These are phyloP conservation scores for Bettongia penicillata DNA, from an alignment of 2,113 vertebrate species.

Conservation along the genomic window DNA sequence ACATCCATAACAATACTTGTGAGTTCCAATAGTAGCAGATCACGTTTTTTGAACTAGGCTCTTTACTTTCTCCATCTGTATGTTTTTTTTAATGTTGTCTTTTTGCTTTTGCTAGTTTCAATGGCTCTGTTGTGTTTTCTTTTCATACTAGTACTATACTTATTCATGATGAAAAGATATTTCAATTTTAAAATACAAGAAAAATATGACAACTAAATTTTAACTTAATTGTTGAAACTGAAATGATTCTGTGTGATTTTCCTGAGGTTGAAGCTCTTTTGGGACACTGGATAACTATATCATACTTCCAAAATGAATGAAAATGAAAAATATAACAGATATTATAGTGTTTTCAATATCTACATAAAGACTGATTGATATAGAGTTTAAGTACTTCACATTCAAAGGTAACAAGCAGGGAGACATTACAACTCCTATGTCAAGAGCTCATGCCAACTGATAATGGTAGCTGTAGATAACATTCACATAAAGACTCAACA, in stretches of 20 bases:
- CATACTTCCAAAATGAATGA: neutral
- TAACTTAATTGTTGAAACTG: neutral
- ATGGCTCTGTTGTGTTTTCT: neutral
- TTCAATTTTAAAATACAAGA: neutral
- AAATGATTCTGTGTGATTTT: neutral
- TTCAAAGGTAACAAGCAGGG: neutral
- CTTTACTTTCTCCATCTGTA: neutral
- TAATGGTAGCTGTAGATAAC: neutral
- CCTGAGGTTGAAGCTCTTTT: neutral
- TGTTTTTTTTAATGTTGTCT: neutral
- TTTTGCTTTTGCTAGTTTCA: neutral
- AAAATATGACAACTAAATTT: neutral
- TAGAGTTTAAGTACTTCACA: neutral
- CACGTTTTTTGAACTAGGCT: neutral
- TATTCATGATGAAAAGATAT: neutral
- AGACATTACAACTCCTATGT: neutral
- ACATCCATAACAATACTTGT: neutral
- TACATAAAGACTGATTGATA: neutral
- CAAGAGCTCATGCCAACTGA: neutral
- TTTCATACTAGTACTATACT: neutral
- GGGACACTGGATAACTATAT: neutral
- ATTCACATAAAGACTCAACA: neutral
- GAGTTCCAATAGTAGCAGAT: neutral
- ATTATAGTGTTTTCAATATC: neutral
- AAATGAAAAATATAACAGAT: neutral